Percentiles rank a stretch among this genome's conserved stretches.
phyloP scores from a whole-genome alignment of 2,797 vertebrate species.

The Lycodopsis pacificus region DNA sequence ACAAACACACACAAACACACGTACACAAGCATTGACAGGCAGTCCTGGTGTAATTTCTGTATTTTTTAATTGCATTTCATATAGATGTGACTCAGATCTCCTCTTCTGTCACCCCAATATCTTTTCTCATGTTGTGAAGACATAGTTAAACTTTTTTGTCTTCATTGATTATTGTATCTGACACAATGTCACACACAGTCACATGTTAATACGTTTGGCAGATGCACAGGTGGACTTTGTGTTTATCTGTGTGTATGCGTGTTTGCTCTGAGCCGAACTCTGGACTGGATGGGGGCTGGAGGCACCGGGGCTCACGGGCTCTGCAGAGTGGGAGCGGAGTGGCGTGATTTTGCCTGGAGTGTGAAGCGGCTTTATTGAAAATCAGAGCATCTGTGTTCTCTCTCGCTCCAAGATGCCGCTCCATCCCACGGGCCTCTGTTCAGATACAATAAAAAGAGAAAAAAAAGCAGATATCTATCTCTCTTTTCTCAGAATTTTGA shows the following conservation, averaged over 20 bases:
- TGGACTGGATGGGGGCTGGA: constrained; percentile 29
- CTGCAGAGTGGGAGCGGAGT: constrained; percentile 53
- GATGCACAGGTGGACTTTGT: constrained; percentile 7
- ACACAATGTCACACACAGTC: not conserved
- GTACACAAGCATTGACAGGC: not conserved
- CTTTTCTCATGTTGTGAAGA: not conserved
- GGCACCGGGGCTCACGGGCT: constrained; percentile 26
- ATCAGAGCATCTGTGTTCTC: constrained; percentile 68
- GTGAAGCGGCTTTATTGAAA: constrained; percentile 57
- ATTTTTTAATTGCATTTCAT: not conserved
- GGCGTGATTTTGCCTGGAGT: constrained; percentile 58
- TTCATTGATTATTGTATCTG: not conserved
- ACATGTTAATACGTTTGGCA: not conserved
- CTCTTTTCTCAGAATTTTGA: constrained; percentile 31
- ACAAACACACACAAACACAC: not conserved
- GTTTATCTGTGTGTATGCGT: constrained; percentile 2
- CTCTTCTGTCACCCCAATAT: not conserved
- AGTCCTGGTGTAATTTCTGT: constrained; percentile 6
- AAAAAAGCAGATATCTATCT: constrained; percentile 10
- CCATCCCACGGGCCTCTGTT: constrained; percentile 58
- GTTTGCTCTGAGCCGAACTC: constrained; percentile 23
- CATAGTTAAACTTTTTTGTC: constrained; percentile 1
- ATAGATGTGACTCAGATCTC: not conserved
- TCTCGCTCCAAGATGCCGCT: constrained; percentile 45
- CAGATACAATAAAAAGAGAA: constrained; percentile 20